Percentiles rank a stretch among this genome's conserved stretches.
Conservation (phyloP, 2,797 vertebrate species). For the Arnoldichthys spilopterus region DNA sequence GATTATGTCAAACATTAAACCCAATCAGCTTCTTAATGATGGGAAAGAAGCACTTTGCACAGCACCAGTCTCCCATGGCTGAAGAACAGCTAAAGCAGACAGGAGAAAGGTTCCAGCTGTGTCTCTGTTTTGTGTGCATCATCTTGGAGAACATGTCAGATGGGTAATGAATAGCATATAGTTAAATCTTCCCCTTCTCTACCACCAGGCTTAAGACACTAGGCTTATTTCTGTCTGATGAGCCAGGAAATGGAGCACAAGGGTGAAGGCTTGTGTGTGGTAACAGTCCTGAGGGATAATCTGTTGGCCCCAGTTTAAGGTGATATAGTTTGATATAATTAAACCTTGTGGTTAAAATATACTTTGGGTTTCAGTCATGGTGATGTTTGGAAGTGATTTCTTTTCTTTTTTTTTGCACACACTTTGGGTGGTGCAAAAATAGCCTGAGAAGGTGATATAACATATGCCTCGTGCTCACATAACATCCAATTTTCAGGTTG, state of each 20-base stretch:
- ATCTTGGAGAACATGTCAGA: background rate
- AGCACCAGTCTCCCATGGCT: background rate
- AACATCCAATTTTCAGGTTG: conserved; percentile 31
- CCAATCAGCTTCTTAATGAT: conserved; percentile 35
- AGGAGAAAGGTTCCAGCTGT: background rate
- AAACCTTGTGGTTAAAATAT: background rate
- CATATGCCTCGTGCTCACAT: conserved; percentile 10
- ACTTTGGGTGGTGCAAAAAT: background rate
- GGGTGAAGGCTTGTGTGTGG: background rate
- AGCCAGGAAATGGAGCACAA: background rate
- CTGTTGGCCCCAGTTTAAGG: background rate
- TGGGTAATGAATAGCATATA: conserved; percentile 7
- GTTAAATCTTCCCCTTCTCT: background rate
- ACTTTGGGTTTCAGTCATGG: background rate
- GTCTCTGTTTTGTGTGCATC: background rate
- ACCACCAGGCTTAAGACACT: background rate
- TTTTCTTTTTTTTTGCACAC: background rate
- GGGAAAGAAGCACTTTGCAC: background rate
- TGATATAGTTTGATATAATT: conserved; percentile 13
- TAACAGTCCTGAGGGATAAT: background rate
- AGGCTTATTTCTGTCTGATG: background rate
- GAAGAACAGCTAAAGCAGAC: background rate
- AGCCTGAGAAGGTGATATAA: conserved; percentile 22
- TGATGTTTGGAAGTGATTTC: background rate
- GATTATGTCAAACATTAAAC: conserved; percentile 45